Conservation (phyloP, 2,797 vertebrate genomes). For the Chrosomus eos region DNA sequence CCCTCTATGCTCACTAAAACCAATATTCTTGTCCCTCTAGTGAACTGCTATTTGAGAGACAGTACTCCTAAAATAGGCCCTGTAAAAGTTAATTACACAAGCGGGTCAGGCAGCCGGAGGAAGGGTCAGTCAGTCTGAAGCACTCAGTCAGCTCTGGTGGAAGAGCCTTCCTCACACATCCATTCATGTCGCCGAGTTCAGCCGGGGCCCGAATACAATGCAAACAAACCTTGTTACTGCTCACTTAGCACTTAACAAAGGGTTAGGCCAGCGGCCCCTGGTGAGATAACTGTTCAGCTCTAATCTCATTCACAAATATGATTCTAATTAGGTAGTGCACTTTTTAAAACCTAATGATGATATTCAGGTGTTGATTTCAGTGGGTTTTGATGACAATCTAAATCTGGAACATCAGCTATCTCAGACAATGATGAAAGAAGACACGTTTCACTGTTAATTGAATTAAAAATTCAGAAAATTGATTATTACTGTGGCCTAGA, state of each 20-base stretch:
- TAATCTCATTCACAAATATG: conserved; percentile 56
- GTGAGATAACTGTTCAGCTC: conserved; percentile 48
- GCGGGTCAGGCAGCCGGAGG: conserved; percentile 49
- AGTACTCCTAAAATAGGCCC: conserved; percentile 54
- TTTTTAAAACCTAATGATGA: conserved; percentile 21
- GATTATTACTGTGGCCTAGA: neutral
- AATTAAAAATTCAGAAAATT: neutral
- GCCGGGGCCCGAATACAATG: conserved; percentile 44
- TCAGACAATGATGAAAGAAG: neutral
- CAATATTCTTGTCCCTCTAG: conserved; percentile 32
- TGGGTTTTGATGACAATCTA: conserved; percentile 1
- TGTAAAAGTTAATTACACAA: conserved; percentile 61
- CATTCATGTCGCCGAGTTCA: conserved; percentile 45
- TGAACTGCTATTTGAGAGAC: conserved; percentile 49
- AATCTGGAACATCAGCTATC: conserved; percentile 12
- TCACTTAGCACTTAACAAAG: conserved; percentile 50
- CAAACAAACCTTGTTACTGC: conserved; percentile 59
- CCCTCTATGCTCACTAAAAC: conserved; percentile 15
- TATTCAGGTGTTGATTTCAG: conserved; percentile 45
- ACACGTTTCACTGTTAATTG: neutral
- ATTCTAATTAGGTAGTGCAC: conserved; percentile 54
- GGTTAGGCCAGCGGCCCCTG: conserved; percentile 41
- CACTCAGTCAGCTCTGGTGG: conserved; percentile 39
- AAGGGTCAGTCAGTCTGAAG: conserved; percentile 43
- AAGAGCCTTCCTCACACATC: conserved; percentile 51